phyloP scores from a whole-genome alignment of 2,113 vertebrate species.

The Rhea pennata region DNA sequence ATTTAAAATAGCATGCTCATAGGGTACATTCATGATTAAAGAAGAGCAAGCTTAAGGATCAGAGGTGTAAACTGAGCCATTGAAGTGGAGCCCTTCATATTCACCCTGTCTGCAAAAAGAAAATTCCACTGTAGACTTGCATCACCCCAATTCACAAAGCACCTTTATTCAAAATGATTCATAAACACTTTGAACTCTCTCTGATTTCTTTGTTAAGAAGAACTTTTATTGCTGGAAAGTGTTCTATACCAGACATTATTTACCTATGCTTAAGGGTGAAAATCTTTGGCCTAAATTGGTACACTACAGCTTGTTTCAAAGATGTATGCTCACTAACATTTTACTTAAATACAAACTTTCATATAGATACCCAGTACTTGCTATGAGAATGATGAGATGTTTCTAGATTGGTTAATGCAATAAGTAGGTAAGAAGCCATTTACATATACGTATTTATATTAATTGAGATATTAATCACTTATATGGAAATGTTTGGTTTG shows the following conservation, averaged over 20 bases:
- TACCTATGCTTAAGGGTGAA: background rate
- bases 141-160: background rate
- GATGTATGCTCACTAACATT: background rate
- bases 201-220: background rate
- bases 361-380: background rate
- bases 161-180: background rate
- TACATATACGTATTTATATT: background rate
- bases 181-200: conserved; percentile 39
- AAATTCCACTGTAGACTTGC: background rate
- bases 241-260: conserved; percentile 33
- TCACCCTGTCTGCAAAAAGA: background rate
- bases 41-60: background rate
- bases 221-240: conserved; percentile 44
- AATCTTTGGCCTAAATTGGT: conserved; percentile 49
- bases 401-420: background rate
- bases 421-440: conserved; percentile 19
- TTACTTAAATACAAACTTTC: background rate
- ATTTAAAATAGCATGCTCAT: background rate
- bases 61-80: background rate
- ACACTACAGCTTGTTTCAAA: background rate
- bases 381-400: background rate
- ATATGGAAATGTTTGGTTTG: conserved; percentile 53
- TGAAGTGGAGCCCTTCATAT: background rate
- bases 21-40: background rate
- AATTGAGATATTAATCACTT: conserved; percentile 54